Conservation (phyloP, 1,140 invertebrate genomes). For the Caenorhabditis briggsae region DNA sequence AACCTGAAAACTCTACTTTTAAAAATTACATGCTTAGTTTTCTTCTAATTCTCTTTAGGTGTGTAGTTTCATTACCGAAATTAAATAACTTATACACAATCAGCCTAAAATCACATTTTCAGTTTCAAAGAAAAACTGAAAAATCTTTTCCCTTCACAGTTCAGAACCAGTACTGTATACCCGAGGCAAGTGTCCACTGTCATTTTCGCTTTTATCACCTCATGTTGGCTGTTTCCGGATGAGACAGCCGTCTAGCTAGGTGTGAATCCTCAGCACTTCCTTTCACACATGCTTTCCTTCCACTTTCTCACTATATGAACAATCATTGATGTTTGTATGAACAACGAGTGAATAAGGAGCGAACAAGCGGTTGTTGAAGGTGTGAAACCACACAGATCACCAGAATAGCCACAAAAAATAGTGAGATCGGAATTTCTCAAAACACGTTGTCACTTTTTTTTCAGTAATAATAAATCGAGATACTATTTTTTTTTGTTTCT, state of each 20-base stretch:
- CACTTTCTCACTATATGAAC: conserved; percentile 46
- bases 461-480: conserved; percentile 19
- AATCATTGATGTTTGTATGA: not conserved
- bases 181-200: not conserved
- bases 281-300: not conserved
- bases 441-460: not conserved
- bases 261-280: not conserved
- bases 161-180: not conserved
- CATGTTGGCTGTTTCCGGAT: not conserved
- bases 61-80: too few relatives aligned
- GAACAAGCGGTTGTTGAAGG: conserved; percentile 8
- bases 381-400: conserved; percentile 8
- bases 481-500: not conserved
- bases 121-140: too few relatives aligned
- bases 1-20: too few relatives aligned
- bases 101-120: too few relatives aligned
- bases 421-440: not conserved
- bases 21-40: too few relatives aligned
- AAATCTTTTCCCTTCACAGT: not conserved
- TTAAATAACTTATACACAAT: too few relatives aligned
- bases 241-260: not conserved
- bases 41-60: too few relatives aligned
- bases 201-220: not conserved
- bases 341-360: conserved; percentile 1
- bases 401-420: not conserved